Conservation (phyloP, 2,113 vertebrate species). For the Lasiurus cinereus region DNA sequence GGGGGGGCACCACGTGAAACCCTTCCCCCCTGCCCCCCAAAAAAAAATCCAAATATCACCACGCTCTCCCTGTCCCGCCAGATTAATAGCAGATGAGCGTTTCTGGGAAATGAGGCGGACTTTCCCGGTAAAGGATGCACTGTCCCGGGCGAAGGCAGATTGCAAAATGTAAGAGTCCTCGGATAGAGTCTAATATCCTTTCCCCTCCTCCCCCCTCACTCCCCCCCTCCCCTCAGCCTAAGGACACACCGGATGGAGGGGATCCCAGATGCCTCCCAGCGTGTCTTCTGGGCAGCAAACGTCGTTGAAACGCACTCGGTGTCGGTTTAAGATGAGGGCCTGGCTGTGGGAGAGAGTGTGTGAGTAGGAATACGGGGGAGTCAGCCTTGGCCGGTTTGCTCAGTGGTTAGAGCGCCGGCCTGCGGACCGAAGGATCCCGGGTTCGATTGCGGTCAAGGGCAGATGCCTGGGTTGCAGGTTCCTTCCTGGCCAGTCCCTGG, state of each 20-base stretch:
- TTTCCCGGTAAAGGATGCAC: constrained; percentile 91
- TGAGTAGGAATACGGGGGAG: background rate
- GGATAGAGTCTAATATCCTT: constrained; percentile 67
- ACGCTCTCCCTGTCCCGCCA: constrained; percentile 92
- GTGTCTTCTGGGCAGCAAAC: constrained; percentile 71
- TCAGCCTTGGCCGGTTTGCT: too few relatives aligned
- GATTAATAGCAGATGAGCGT: constrained; percentile 92
- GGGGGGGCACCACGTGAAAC: constrained; percentile 91
- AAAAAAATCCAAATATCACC: constrained; percentile 97
- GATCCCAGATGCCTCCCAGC: constrained; percentile 70
- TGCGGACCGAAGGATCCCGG: too few relatives aligned
- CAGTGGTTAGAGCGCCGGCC: too few relatives aligned
- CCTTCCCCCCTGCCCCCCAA: constrained; percentile 86
- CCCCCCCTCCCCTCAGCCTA: background rate
- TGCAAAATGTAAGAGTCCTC: constrained; percentile 74
- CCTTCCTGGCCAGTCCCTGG: too few relatives aligned
- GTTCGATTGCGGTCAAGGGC: too few relatives aligned
- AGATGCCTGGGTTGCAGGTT: too few relatives aligned
- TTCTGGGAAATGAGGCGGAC: constrained; percentile 91
- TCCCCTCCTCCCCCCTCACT: background rate
- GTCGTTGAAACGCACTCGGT: constrained; percentile 49
- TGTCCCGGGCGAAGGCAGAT: constrained; percentile 85
- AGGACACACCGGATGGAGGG: background rate
- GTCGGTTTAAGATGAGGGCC: constrained; percentile 79
- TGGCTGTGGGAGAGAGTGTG: background rate